Base-by-base conservation (phyloP, 2,797 vertebrate species). In the Scomberomorus guttatus region DNA sequence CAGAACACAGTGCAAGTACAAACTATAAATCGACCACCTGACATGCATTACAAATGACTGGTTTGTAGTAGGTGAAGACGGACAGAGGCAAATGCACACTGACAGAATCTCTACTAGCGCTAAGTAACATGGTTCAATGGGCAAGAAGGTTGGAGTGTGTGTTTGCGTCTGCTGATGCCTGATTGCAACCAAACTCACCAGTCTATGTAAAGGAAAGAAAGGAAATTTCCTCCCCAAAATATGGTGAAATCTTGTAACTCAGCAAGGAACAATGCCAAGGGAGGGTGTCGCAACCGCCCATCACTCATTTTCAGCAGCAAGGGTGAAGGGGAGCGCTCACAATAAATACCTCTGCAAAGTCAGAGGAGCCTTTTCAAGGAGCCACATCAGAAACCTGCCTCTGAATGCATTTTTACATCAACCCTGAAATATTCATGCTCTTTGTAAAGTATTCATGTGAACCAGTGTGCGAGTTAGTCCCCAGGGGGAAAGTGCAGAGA, bases 371-470 rank as follows among this genome's bases (percentile, higher is more conserved):
- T 82, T 91, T 92, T 93, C 90, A 90, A 50, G 83, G 75, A 92
- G 89, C 85, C 92, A 89, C 89, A 87, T 91, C 89, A 90, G 84
- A 93, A 94, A 93, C 91, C 82, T 90, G 88, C 86, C 82, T 88
- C 83, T 86, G 77, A 88, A 92, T 90, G 87, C 91, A 90, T 93
- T 95, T 92, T 90, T 87, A 94, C 90, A 92, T 93, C 90, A 88
- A 90, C 89, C 75, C 89, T 94, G 84, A 94, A 95, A 95, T 94
- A 95, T 94, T 94, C 83, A 94, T 91, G 79, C 72, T 92, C 87
- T 92, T 88, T 93, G 87, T 94, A 93, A 95, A 94, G 90, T 91
- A 95, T 94, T 94, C 86, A 94, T 94, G 91, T 86, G 90, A 94
- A 93, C 90, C 92, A 91, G 83, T 91, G 89, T 91, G 93, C 87